Base-by-base conservation (phyloP, 1,140 invertebrate species). In the Drosophila tropicalis region DNA sequence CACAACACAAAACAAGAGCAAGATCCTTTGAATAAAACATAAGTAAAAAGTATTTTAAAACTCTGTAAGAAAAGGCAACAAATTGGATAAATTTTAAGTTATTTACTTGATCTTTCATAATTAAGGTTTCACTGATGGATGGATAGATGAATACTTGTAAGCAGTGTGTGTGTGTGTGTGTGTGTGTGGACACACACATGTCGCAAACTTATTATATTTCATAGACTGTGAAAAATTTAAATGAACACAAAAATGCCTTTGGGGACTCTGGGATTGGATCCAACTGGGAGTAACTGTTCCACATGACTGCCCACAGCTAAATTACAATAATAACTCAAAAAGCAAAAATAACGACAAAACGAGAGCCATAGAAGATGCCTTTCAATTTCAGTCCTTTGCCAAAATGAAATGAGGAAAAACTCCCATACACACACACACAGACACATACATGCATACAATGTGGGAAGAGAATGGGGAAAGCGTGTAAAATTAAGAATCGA, bases 161-260 rank as follows among this genome's bases (percentile, higher is more conserved):
- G 19, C 17, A 22, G n/a, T 17, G 56, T 25, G 22, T 25, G 22
- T 25, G 22, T 25, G 22, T 25, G 22, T 25, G 22, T 25, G 22
- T 25, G 22, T 25, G 22, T 25, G 22, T 4, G 22, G 3, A 64
- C 74, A 62, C 56, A 76, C 85, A 90, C 82, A 86, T 90, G 87
- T 83, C 87, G 76, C 82, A 90, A 90, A 86, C 87, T 90, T 90
- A 90, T 90, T 86, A 90, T 81, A 90, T 90, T 90, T 86, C 82
- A 90, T 90, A 90, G 87, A 90, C 87, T 90, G 87, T 90, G 87
- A 86, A 90, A 90, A 87, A 90, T 90, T 82, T 81, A 72, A 66
- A 67, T 70, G 79, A 80, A 81, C 76, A 62, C 54, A 75, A 77
- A 29, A 82, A 70, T 74, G 70, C 70, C 70, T 58, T 67, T 29